Evolutionary conservation across 2,113 vertebrate genomes (phyloP).

Genomic region (Cephalopholis sonnerati): DNA sequence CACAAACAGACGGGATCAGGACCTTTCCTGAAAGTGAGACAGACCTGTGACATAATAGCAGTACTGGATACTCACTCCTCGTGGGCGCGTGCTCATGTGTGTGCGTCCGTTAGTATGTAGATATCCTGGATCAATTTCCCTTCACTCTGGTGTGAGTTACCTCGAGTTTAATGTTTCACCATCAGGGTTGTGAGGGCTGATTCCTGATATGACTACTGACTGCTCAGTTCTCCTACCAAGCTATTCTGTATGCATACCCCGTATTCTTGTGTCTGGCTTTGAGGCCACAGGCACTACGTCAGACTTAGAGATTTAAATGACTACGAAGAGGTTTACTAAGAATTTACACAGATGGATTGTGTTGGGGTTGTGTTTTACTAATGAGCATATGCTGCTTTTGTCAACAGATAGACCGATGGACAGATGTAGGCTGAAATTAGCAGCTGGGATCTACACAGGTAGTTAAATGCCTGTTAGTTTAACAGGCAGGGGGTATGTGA

Average conservation of each 20-base stretch:
- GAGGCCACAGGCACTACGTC: conserved; percentile 10
- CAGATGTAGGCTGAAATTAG: conserved; percentile 26
- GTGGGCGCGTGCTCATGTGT: conserved; percentile 14
- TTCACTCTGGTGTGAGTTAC: conserved; percentile 61
- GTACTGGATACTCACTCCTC: conserved; percentile 39
- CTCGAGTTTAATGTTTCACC: conserved; percentile 71
- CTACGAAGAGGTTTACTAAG: too few species aligned
- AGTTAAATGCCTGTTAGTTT: not conserved
- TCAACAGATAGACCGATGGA: conserved; percentile 42
- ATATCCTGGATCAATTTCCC: conserved; percentile 69
- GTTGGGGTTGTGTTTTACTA: conserved; percentile 18
- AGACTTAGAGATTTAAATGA: not conserved
- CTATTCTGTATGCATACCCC: conserved; percentile 10
- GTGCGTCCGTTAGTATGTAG: conserved; percentile 40
- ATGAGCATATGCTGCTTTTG: conserved; percentile 49
- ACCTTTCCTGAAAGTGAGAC: conserved; percentile 30
- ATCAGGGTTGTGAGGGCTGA: conserved; percentile 63
- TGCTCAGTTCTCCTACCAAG: conserved; percentile 51
- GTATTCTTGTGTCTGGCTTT: conserved; percentile 15
- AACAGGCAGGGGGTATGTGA: not conserved
- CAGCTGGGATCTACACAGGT: conserved; percentile 13
- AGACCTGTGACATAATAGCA: conserved; percentile 36
- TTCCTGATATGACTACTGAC: conserved; percentile 55
- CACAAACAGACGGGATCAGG: conserved; percentile 45
- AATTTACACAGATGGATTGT: too few species aligned